Evolutionary conservation across 2,113 vertebrate genomes (phyloP).

Genomic region (Hiodon alosoides): DNA sequence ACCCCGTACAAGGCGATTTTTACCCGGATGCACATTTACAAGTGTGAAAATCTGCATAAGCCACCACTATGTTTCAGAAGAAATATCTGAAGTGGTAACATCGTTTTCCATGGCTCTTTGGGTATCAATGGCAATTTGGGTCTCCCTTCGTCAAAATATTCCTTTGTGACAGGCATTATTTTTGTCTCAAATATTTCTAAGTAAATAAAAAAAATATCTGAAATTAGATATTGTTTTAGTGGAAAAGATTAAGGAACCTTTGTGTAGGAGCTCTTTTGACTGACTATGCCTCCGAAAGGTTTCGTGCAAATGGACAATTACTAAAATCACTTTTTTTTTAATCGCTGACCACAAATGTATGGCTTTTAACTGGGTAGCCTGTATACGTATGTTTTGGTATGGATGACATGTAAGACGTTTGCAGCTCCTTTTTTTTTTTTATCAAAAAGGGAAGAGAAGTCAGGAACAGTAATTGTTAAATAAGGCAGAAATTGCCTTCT

Average conservation of each 20-base stretch:
- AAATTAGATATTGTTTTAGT: too few relatives aligned
- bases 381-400: background rate
- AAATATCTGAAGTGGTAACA: slow-evolving; percentile 4
- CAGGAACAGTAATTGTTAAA: background rate
- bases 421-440: background rate
- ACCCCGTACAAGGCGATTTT: slow-evolving; percentile 38
- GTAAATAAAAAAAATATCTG: background rate
- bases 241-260: too few relatives aligned
- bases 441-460: background rate
- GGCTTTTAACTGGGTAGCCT: background rate
- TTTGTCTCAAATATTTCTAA: background rate
- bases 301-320: too few relatives aligned
- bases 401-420: background rate
- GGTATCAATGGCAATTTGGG: background rate
- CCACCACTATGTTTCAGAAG: slow-evolving; percentile 18
- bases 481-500: background rate
- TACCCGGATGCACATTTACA: slow-evolving; percentile 19
- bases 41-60: slow-evolving; percentile 26
- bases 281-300: too few relatives aligned
- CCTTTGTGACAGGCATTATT: background rate
- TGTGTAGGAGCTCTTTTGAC: too few relatives aligned
- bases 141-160: background rate
- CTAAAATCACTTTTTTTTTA: too few relatives aligned
- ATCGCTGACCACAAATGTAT: background rate
- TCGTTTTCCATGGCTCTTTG: background rate